Evolutionary conservation across 1,140 invertebrate species (phyloP), one percentile per base, ranked within the genome.

Genomic region (Papilio helenus): DNA sequence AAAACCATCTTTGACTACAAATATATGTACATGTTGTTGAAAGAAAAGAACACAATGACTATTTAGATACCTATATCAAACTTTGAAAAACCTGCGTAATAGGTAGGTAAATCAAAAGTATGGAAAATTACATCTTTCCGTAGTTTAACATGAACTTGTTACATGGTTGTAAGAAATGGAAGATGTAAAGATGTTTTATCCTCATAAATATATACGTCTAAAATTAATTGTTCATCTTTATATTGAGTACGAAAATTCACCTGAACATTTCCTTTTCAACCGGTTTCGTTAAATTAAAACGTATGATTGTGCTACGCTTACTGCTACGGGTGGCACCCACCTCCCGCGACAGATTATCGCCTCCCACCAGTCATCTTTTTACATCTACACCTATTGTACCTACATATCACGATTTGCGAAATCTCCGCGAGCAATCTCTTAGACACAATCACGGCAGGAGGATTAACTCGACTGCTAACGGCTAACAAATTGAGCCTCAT

Each of bases 401-500:
- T 72, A 51, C 61, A 46, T 49, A 44, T 58, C 58, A 84, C 78
- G 80, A 85, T 83, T 74, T 74, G 44, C 44, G 72, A 74, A 74
- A 84, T 83, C 79, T 82, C 82, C 84, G 86, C 82, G 84, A 83
- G 85, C 85, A 81, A 80, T 80, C 87, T 89, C 87, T 89, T 87
- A 88, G 88, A 86, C 86, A 85, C 85, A 83, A 86, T 91, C 87
- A 87, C 85, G 82, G 87, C 82, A 79, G 83, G 83, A 87, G 88
- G 89, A 92, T 93, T 91, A 93, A 61, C 83, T 83, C 85, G 46
- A 51, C 44, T 34, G 55, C 16, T 92, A 91, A 92, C 87, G 85
- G 82, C 86, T 86, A 91, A 89, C 91, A 89, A 92, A 94, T 93
- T 92, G 92, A 88, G 84, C 74, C 79, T 81, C 79, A 88, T 89